These are phyloP conservation scores for Rugalucina vietnamica DNA, from an alignment of 2,888 invertebrate genomes.

Conservation along the genomic window DNA sequence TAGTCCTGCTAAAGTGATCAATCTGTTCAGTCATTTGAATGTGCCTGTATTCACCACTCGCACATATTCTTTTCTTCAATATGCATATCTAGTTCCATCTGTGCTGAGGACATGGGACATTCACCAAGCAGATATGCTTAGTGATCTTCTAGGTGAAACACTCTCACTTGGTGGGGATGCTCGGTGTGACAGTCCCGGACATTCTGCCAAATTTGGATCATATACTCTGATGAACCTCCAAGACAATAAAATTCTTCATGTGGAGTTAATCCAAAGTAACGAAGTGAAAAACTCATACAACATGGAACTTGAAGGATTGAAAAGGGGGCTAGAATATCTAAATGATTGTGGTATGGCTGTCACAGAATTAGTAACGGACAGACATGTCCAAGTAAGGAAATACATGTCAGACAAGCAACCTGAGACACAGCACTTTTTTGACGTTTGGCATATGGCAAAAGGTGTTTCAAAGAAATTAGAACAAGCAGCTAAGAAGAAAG, in stretches of 20 bases:
- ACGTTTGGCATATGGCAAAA: constrained; percentile 48
- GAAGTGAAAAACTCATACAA: not conserved
- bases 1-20: constrained; percentile 2
- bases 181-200: constrained; percentile 20
- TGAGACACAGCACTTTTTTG: constrained; percentile 28
- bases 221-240: constrained; percentile 4
- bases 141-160: not conserved
- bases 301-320: not conserved
- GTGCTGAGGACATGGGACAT: constrained; percentile 9
- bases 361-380: constrained; percentile 19
- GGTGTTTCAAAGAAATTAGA: constrained; percentile 21
- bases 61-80: constrained; percentile 7
- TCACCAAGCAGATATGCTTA: not conserved
- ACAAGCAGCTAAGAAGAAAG: not conserved
- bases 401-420: constrained; percentile 28
- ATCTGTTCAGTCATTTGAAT: not conserved
- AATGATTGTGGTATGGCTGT: not conserved
- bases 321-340: not conserved
- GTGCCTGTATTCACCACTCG: not conserved
- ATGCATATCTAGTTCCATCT: constrained; percentile 8
- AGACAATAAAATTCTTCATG: not conserved
- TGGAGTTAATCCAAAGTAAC: not conserved
- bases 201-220: constrained; percentile 19
- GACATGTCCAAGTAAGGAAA: constrained; percentile 30
- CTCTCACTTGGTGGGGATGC: constrained; percentile 20